These are phyloP conservation scores for Gallinago paraguaiae DNA, from an alignment of 2,113 vertebrate genomes.

Conservation along the genomic window DNA sequence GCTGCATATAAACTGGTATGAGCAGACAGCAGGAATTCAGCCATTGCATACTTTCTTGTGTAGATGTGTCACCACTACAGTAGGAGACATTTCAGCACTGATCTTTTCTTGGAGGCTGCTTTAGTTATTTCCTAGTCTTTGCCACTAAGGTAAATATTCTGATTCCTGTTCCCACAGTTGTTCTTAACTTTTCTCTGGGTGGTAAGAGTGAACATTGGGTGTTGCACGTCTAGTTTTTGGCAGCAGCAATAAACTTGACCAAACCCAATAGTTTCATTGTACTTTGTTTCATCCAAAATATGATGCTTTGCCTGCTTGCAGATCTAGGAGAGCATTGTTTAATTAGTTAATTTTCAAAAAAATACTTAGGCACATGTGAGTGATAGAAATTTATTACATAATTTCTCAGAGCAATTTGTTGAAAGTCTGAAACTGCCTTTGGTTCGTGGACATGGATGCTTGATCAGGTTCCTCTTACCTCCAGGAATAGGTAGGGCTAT, in stretches of 20 bases:
- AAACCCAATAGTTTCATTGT: background rate
- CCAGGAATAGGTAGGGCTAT: background rate
- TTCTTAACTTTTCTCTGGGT: background rate
- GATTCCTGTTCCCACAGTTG: background rate
- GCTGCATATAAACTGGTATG: background rate
- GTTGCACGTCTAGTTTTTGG: background rate
- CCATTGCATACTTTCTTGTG: background rate
- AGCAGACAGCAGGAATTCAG: background rate
- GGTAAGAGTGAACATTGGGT: rapidly evolving
- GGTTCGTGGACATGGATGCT: background rate
- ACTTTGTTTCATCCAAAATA: background rate
- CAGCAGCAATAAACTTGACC: background rate
- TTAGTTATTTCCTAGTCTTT: background rate
- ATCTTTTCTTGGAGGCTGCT: background rate
- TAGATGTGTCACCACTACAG: background rate
- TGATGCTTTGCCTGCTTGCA: background rate
- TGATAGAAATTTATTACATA: background rate
- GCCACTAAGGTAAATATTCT: background rate
- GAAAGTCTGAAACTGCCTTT: background rate
- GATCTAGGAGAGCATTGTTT: background rate
- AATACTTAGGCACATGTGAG: background rate
- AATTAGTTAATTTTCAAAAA: background rate
- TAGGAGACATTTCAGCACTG: background rate
- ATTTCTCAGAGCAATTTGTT: background rate
- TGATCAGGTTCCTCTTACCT: background rate